phyloP scores from a whole-genome alignment of 2,797 vertebrate genomes.

The Coregonus sp. region DNA sequence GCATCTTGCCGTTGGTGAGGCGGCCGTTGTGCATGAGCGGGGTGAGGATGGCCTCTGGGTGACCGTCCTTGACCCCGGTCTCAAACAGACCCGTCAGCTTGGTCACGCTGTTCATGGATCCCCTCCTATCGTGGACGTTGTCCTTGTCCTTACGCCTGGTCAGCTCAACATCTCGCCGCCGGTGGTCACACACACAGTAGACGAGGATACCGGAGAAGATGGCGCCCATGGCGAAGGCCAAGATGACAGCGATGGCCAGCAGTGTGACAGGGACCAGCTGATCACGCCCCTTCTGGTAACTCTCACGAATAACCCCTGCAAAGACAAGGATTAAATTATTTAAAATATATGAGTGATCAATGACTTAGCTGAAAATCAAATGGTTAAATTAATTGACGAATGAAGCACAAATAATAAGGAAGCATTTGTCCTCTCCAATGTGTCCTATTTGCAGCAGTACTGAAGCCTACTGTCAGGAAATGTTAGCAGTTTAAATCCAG shows the following conservation, averaged over 20 bases:
- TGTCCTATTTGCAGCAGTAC: no score
- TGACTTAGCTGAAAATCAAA: neutral
- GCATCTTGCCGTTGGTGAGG: slow-evolving; percentile 86
- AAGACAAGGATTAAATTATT: slow-evolving; percentile 32
- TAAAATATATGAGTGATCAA: neutral
- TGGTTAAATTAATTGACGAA: neutral
- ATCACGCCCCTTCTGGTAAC: slow-evolving; percentile 95
- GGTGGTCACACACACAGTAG: slow-evolving; percentile 95
- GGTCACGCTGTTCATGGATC: slow-evolving; percentile 97
- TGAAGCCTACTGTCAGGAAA: neutral
- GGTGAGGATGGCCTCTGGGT: slow-evolving; percentile 91
- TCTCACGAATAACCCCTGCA: slow-evolving; percentile 97
- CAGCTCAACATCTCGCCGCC: slow-evolving; percentile 84
- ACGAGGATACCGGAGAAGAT: slow-evolving; percentile 96
- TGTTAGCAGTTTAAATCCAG: neutral
- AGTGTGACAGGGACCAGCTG: slow-evolving; percentile 96
- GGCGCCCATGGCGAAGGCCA: slow-evolving; percentile 97
- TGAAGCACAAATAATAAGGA: neutral
- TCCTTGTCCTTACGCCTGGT: slow-evolving; percentile 91
- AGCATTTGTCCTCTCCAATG: neutral
- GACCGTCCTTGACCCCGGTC: slow-evolving; percentile 90
- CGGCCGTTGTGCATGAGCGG: slow-evolving; percentile 97
- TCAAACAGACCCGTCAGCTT: slow-evolving; percentile 96
- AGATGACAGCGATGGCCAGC: slow-evolving; percentile 93
- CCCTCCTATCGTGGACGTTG: slow-evolving; percentile 66